phyloP scores from a whole-genome alignment of 2,888 invertebrate species.

The Drosophila nigricruria region DNA sequence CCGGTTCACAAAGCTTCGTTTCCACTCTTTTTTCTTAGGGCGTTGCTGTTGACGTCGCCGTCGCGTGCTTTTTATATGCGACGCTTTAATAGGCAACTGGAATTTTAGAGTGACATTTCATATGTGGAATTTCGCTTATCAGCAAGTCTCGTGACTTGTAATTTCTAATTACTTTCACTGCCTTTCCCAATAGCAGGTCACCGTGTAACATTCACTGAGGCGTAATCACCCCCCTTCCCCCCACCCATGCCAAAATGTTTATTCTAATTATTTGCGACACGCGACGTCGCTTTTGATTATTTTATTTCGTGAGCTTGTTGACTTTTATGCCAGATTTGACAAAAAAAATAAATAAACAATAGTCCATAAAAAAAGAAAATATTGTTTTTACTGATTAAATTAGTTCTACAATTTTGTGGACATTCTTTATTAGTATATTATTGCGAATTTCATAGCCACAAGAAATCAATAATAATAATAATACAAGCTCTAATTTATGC shows the following conservation, averaged over 20 bases:
- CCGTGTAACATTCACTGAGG: conserved; percentile 31
- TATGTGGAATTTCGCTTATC: conserved; percentile 37
- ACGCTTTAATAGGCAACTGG: conserved; percentile 37
- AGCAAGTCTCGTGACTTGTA: conserved; percentile 62
- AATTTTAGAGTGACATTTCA: conserved; percentile 53
- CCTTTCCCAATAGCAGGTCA: conserved; percentile 54
- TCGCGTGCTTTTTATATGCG: conserved; percentile 47
- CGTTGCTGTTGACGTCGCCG: conserved; percentile 47
- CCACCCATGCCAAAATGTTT: conserved; percentile 28
- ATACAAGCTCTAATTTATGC: conserved; percentile 1
- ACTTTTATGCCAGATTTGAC: conserved; percentile 41
- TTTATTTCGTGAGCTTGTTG: conserved; percentile 29
- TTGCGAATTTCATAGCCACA: conserved; percentile 3
- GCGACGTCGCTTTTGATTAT: conserved; percentile 66
- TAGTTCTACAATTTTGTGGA: conserved; percentile 25
- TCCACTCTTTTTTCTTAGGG: conserved; percentile 50
- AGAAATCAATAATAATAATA: conserved; percentile 51
- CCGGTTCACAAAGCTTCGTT: conserved; percentile 57
- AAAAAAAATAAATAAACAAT: conserved; percentile 29
- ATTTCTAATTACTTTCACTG: conserved; percentile 75
- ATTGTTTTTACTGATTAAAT: conserved; percentile 48
- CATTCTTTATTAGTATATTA: conserved; percentile 18
- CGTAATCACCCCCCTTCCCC: not conserved
- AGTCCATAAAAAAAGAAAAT: conserved; percentile 25
- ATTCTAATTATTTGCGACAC: conserved; percentile 73